Evolutionary conservation across 2,113 vertebrate genomes (phyloP), one percentile per base, ranked within the genome.

Genomic region (Oriolus oriolus): DNA sequence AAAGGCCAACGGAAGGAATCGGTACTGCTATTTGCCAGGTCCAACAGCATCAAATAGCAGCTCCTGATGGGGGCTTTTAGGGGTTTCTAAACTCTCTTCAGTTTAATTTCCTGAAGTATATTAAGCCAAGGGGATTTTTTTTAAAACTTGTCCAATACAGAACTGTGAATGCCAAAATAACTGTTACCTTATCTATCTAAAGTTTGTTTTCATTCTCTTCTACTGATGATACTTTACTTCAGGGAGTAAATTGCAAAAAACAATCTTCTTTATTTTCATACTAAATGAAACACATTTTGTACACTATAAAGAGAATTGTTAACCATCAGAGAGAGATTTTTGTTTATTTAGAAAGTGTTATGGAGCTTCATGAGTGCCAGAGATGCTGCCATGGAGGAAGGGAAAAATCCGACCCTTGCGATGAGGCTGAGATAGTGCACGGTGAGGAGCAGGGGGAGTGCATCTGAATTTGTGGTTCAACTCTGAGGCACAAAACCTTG

Each of bases 311-410:
- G 13, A 64, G 5, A 64, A 33, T 45, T 41, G 5, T 61, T 50
- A 73, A 13, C 41, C 54, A 4, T 37, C 20, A 64, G 44, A 61
- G 45, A 42, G 5, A 45, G 3, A 0, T 12, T 77, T 75, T 61
- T 49, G 4, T n/a, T 90, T 78, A 17, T 85, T 63, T 28, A n/a
- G 45, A 66, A 82, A 30, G 6, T 10, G 4, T 6, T 42, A 15
- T 0, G 0, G 41, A 69, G 9, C 27, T 49, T 60, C 4, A 1
- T 1, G 4, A 41, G 15, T 45, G 21, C 10, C 24, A 73, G 57
- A 68, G 44, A 24, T 79, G 16, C 47, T 70, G 15, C 26, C 1
- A 0, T 16, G 9, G 20, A 86, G 33, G n/a, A 64, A 60, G 19
- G 30, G 26, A 63, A 77, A 68, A 52, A 33, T 16, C 39, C 0